Evolutionary conservation across 2,113 vertebrate genomes (phyloP).

Genomic region (Micronycteris hirsuta): DNA sequence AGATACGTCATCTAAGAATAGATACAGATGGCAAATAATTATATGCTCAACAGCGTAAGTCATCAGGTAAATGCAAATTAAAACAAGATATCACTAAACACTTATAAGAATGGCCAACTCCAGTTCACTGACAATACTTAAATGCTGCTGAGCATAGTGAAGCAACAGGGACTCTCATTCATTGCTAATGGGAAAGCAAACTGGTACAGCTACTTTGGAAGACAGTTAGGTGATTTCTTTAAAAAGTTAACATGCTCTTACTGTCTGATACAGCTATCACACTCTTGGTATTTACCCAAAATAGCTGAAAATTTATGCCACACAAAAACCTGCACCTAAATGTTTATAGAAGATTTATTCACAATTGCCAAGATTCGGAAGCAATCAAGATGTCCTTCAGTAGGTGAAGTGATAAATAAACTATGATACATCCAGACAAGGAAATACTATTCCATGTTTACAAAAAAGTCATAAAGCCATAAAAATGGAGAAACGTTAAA

Average conservation of each 20-base stretch:
- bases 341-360: too few relatives aligned
- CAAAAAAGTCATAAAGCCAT: not conserved
- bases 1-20: not conserved
- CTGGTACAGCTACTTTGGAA: not conserved
- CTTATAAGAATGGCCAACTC: not conserved
- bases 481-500: not conserved
- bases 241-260: not conserved
- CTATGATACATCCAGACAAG: too few relatives aligned
- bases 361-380: too few relatives aligned
- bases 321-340: too few relatives aligned
- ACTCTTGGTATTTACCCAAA: not conserved
- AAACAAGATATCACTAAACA: not conserved
- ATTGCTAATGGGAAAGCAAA: not conserved
- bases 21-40: not conserved
- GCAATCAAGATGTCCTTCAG: too few relatives aligned
- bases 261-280: not conserved
- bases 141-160: not conserved
- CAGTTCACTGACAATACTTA: not conserved
- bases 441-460: too few relatives aligned
- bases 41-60: not conserved
- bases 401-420: too few relatives aligned
- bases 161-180: not conserved
- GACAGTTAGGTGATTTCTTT: not conserved
- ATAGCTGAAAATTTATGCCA: not conserved
- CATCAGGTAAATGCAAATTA: not conserved